Evolutionary conservation across 1,140 invertebrate genomes (phyloP), one percentile per base, ranked within the genome.

Genomic region (Phenacoccus solenopsis): DNA sequence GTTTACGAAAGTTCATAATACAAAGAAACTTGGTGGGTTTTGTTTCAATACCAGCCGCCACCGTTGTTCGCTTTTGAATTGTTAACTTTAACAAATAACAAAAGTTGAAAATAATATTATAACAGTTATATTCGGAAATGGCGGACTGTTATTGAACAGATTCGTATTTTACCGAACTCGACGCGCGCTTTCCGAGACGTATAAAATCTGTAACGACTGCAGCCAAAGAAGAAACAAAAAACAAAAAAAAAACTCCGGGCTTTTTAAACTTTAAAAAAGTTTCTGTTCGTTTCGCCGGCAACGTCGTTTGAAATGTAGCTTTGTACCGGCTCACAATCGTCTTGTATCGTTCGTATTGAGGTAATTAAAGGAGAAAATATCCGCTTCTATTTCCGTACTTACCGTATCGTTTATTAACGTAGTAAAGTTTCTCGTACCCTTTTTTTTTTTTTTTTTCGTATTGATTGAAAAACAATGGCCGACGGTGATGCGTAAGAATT

Each of bases 91-190:
- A 49, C 38, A 49, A 49, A 49, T 49, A 49, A 49, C 38, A 49
- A 49, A 49, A 49, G 38, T 49, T 49, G 38, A 49, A 49, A 49
- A 49, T 49, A 49, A 49, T 49, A 49, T 49, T 49, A 49, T 49
- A 49, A 49, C 12, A 49, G 38, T 49, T 16, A 49, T 49, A 49
- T 49, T 10, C 12, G 38, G 3, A 49, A 49, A 49, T 49, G 38
- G 38, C 38, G 38, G 38, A 49, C 20, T 49, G 38, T 49, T 49
- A 49, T 49, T 49, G 38, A 49, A 49, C 38, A 49, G 38, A 49
- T 16, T 49, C 38, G 38, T 49, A 49, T 49, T 49, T 49, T 9
- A 49, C 38, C 38, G 5, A 49, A 49, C n/a, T n/a, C n/a, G n/a
- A n/a, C n/a, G 38, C 38, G 16, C 38, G 30, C n/a, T n/a, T n/a